phyloP scores from a whole-genome alignment of 2,113 vertebrate species.

The Camelus bactrianus region DNA sequence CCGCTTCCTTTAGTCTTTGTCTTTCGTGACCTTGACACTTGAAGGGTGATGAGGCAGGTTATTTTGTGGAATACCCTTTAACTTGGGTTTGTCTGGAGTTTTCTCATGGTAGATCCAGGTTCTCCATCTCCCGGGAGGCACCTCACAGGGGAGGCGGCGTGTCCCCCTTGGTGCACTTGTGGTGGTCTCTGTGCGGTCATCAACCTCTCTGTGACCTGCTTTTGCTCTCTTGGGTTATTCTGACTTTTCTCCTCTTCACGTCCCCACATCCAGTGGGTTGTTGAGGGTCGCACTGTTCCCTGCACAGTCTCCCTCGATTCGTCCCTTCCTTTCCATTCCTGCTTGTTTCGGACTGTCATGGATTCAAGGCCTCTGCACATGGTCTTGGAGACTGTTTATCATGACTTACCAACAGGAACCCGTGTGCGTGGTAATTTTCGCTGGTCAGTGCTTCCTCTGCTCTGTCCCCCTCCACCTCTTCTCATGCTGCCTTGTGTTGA shows the following conservation, averaged over 20 bases:
- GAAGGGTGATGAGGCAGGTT: background rate
- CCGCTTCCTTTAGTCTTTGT: background rate
- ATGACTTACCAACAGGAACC: background rate
- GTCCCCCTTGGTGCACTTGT: background rate
- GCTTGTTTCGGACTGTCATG: background rate
- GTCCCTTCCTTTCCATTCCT: background rate
- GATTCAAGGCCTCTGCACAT: background rate
- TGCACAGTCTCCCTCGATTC: background rate
- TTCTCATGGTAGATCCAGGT: background rate
- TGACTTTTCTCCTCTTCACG: background rate
- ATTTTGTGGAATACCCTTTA: background rate
- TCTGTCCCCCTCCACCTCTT: background rate
- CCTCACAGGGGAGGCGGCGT: too few relatives aligned
- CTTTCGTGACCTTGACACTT: background rate
- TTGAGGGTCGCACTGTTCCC: background rate
- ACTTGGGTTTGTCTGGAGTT: background rate
- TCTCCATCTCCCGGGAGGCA: background rate
- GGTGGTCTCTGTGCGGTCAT: accelerated
- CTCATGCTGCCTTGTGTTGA: background rate
- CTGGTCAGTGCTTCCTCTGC: background rate
- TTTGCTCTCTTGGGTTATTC: background rate
- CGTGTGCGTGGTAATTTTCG: accelerated
- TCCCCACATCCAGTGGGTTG: too few relatives aligned
- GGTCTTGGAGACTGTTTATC: accelerated
- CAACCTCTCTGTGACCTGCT: background rate